A percentile compares a stretch with the other conserved stretches of the same genome.
Conservation (phyloP, 2,797 vertebrate genomes). For the Borostomias antarcticus region DNA sequence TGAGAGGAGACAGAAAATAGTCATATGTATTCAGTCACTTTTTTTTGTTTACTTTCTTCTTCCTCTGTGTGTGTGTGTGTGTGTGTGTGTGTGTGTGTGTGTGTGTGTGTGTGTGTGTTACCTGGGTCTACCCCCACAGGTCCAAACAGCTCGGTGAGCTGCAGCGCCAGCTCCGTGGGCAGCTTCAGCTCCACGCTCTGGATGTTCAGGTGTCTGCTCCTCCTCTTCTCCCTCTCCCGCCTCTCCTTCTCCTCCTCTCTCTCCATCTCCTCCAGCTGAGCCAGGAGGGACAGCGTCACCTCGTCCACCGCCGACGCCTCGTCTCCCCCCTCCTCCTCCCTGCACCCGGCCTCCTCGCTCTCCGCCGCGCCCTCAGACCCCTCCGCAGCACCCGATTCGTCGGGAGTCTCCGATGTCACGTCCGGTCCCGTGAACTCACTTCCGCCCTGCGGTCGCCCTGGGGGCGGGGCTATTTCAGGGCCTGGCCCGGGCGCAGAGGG, state of each 20-base stretch:
- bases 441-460: constrained; percentile 13
- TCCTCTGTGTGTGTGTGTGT: too few relatives aligned
- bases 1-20: too few relatives aligned
- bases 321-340: constrained; percentile 29
- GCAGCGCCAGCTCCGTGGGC: constrained; percentile 91
- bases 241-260: constrained; percentile 55
- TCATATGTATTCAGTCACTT: background rate
- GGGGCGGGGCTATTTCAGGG: constrained; percentile 13
- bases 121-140: constrained; percentile 94
- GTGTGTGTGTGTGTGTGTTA: constrained; percentile 61
- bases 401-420: constrained; percentile 6
- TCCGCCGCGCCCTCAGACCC: constrained; percentile 32
- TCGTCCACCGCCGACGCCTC: constrained; percentile 58
- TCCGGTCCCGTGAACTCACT: constrained; percentile 15
- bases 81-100: background rate
- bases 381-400: background rate
- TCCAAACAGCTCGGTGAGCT: constrained; percentile 95
- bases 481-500: background rate
- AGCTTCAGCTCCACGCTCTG: constrained; percentile 89
- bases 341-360: constrained; percentile 33
- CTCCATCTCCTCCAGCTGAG: constrained; percentile 64
- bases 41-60: too few relatives aligned
- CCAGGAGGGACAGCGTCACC: constrained; percentile 54
- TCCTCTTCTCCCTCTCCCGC: constrained; percentile 39
- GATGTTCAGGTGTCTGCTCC: constrained; percentile 76